A percentile compares a stretch with the other conserved stretches of the same genome.
phyloP scores from a whole-genome alignment of 2,113 vertebrate genomes.

The Cyprinodon tularosa region DNA sequence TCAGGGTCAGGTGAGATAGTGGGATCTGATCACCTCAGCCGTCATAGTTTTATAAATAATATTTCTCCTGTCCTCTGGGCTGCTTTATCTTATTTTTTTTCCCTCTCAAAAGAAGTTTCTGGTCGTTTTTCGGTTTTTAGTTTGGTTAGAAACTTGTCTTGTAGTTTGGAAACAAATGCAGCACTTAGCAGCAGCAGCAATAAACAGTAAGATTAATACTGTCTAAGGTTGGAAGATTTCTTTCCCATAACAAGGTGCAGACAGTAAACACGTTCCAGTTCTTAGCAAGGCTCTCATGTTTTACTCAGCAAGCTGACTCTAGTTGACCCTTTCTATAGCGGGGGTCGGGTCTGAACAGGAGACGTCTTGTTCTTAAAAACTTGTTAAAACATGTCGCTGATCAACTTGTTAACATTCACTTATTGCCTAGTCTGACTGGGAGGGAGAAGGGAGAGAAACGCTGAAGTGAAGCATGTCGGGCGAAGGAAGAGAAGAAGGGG shows the following conservation, averaged over 20 bases:
- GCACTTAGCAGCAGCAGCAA: slow-evolving; percentile 91
- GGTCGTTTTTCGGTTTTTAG: slow-evolving; percentile 78
- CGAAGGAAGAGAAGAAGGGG: slow-evolving; percentile 68
- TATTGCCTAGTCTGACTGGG: slow-evolving; percentile 88
- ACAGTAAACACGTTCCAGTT: slow-evolving; percentile 95
- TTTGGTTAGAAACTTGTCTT: slow-evolving; percentile 83
- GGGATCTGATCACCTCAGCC: slow-evolving; percentile 85
- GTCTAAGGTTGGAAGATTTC: slow-evolving; percentile 91
- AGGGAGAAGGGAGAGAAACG: slow-evolving; percentile 71
- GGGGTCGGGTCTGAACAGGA: slow-evolving; percentile 34
- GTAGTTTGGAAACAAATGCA: slow-evolving; percentile 87
- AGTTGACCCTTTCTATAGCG: slow-evolving; percentile 70
- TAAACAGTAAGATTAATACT: slow-evolving; percentile 96
- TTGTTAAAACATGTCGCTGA: slow-evolving; percentile 86
- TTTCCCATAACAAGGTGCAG: slow-evolving; percentile 88
- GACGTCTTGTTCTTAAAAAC: slow-evolving; percentile 72
- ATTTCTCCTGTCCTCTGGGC: slow-evolving; percentile 85
- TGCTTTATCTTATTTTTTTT: slow-evolving; percentile 75
- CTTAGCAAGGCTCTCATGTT: slow-evolving; percentile 56
- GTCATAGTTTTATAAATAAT: slow-evolving; percentile 98
- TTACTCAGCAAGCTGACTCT: slow-evolving; percentile 86
- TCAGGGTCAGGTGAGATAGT: slow-evolving; percentile 89
- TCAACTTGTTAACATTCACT: slow-evolving; percentile 94
- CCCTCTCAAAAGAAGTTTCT: slow-evolving; percentile 78
- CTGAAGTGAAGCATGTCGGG: slow-evolving; percentile 68